Evolutionary conservation across 2,113 vertebrate genomes (phyloP).

Genomic region (Cricetomys ansorgei): DNA sequence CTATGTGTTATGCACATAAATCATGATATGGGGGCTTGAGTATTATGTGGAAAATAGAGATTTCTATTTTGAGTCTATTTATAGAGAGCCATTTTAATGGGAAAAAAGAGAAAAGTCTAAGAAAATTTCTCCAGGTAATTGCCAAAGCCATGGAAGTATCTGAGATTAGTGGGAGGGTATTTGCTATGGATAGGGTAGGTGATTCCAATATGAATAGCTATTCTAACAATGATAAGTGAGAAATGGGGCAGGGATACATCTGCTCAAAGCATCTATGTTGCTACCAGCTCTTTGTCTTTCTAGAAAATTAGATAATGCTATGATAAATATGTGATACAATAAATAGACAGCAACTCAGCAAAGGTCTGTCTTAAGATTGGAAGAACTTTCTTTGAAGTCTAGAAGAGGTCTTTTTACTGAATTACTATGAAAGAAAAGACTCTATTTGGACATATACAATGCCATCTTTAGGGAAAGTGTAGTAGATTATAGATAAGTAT

Average conservation of each 20-base stretch:
- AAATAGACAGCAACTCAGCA: background rate
- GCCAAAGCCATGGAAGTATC: background rate
- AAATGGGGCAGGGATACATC: background rate
- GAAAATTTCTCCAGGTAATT: background rate
- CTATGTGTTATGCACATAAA: background rate
- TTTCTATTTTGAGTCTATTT: background rate
- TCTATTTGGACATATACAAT: background rate
- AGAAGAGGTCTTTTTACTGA: background rate
- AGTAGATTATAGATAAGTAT: background rate
- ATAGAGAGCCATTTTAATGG: background rate
- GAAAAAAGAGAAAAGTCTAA: background rate
- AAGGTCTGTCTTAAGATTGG: background rate
- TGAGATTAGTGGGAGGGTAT: background rate
- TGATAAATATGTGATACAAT: background rate
- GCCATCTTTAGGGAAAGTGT: background rate
- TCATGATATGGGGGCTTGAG: background rate
- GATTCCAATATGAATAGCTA: background rate
- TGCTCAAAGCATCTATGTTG: background rate
- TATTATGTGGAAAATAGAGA: background rate
- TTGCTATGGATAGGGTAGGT: background rate
- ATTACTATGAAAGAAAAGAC: slow-evolving; percentile 24
- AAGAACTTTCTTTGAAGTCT: background rate
- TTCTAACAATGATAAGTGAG: background rate
- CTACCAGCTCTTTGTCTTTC: background rate
- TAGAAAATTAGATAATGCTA: background rate